Evolutionary conservation across 1,140 invertebrate genomes (phyloP).

Genomic region (Piezodorus guildinii): DNA sequence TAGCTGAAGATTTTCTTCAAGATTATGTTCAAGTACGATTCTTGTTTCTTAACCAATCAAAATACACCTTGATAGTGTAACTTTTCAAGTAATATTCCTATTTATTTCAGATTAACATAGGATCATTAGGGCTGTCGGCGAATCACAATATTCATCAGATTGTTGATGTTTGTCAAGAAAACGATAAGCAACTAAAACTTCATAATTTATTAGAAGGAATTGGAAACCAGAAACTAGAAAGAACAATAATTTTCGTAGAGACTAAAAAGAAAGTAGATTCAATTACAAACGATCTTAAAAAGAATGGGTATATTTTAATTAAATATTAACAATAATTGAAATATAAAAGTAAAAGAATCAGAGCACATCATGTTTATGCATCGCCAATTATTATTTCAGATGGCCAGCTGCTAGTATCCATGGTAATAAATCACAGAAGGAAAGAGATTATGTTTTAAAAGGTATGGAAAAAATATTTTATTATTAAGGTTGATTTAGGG

Average conservation of each 20-base stretch:
- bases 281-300: conserved; percentile 78
- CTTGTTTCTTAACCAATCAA: conserved; percentile 37
- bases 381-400: conserved; percentile 32
- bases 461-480: conserved; percentile 37
- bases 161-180: conserved; percentile 82
- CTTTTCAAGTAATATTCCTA: too few relatives aligned
- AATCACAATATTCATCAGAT: conserved; percentile 97
- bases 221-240: conserved; percentile 73
- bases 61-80: too few relatives aligned
- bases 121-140: conserved; percentile 79
- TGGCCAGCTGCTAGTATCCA: conserved; percentile 90
- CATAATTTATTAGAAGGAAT: conserved; percentile 65
- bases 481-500: too few relatives aligned
- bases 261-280: conserved; percentile 95
- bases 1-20: conserved; percentile 90
- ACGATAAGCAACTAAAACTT: conserved; percentile 55
- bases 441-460: conserved; percentile 88
- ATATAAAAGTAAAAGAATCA: neutral
- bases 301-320: conserved; percentile 48
- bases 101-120: conserved; percentile 71
- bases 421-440: conserved; percentile 93
- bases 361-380: neutral
- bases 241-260: conserved; percentile 93
- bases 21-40: conserved; percentile 66
- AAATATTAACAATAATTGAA: too few relatives aligned